These are phyloP conservation scores for Liparis tanakae DNA, from an alignment of 2,797 vertebrate species.

Conservation along the genomic window DNA sequence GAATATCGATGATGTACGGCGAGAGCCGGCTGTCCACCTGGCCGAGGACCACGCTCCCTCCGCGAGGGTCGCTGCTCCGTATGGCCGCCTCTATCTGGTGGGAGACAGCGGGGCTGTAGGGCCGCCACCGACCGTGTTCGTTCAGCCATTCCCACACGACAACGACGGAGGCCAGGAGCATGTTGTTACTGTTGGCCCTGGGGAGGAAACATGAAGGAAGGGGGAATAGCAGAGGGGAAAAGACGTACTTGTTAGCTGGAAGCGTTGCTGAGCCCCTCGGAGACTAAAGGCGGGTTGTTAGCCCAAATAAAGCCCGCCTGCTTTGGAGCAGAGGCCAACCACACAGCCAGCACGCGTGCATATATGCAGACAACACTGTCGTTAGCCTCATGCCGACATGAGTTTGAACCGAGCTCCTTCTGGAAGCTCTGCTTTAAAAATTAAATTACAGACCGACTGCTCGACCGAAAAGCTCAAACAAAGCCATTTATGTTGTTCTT, in stretches of 20 bases:
- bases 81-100: constrained; percentile 94
- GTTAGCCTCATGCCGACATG: neutral
- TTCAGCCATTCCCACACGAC: constrained; percentile 98
- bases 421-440: neutral
- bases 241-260: constrained; percentile 2
- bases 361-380: neutral
- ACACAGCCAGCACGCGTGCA: neutral
- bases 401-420: rapidly evolving
- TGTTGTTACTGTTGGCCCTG: constrained; percentile 82
- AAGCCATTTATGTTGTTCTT: constrained; percentile 47
- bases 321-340: constrained; percentile 39
- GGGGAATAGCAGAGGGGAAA: neutral
- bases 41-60: constrained; percentile 92
- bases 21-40: constrained; percentile 91
- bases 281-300: neutral
- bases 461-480: constrained; percentile 10
- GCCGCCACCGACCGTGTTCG: constrained; percentile 95
- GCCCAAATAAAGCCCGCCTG: constrained; percentile 22
- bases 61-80: constrained; percentile 87
- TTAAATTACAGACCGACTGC: neutral
- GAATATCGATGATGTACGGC: constrained; percentile 93
- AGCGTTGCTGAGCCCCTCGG: constrained; percentile 2
- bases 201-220: neutral
- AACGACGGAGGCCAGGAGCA: constrained; percentile 91
- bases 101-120: constrained; percentile 92